These are phyloP conservation scores for Lithophane semibrunnea DNA, from an alignment of 2,888 invertebrate genomes.

Conservation along the genomic window DNA sequence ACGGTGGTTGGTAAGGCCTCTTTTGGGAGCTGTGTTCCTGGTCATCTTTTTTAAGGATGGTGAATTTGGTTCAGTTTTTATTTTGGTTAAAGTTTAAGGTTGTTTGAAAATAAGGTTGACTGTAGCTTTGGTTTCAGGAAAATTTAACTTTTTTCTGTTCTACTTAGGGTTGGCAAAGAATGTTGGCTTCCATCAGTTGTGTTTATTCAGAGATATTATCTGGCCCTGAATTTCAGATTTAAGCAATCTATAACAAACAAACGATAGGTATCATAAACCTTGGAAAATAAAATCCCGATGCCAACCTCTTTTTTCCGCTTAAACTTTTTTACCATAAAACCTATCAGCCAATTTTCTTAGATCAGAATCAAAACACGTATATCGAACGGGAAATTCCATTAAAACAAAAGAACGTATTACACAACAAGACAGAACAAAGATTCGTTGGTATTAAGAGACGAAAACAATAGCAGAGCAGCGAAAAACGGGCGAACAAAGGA, in stretches of 20 bases:
- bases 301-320: not conserved
- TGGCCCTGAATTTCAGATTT: not conserved
- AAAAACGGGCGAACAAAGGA: conserved; percentile 82
- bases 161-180: not conserved
- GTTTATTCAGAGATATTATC: not conserved
- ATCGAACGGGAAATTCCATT: conserved; percentile 69
- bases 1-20: not conserved
- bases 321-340: conserved; percentile 47
- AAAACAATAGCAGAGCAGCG: conserved; percentile 81
- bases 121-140: not conserved
- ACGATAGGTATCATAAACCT: not conserved
- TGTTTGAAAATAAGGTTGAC: not conserved
- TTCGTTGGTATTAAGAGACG: conserved; percentile 71
- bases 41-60: not conserved
- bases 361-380: conserved; percentile 69
- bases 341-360: conserved; percentile 65
- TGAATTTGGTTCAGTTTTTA: not conserved
- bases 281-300: not conserved
- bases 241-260: not conserved
- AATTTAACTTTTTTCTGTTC: not conserved
- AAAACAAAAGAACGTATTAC: conserved; percentile 78
- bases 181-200: not conserved
- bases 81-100: not conserved
- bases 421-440: conserved; percentile 79
- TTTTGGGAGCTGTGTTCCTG: not conserved